phyloP scores from a whole-genome alignment of 2,888 invertebrate species.

The Plebejus melissa region DNA sequence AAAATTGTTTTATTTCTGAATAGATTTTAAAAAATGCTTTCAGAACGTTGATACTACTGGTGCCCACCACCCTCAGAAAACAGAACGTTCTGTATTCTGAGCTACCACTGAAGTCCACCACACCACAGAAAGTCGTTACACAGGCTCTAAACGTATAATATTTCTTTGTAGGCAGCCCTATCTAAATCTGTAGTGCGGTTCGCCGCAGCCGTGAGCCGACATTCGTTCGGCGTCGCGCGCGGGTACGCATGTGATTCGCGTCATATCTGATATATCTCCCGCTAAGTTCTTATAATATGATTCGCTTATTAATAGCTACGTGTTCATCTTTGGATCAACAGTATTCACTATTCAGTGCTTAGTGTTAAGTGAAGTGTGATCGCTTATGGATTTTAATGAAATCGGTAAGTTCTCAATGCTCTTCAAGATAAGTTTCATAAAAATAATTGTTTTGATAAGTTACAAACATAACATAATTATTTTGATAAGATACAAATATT shows the following conservation, averaged over 20 bases:
- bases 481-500: background rate
- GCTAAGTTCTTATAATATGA: conserved; percentile 31
- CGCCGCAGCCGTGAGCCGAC: background rate
- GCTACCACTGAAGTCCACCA: too few relatives aligned
- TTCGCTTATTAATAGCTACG: conserved; percentile 24
- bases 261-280: conserved; percentile 31
- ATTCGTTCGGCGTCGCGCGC: background rate
- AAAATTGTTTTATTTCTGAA: too few relatives aligned
- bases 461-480: too few relatives aligned
- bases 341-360: conserved; percentile 27
- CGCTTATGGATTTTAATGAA: conserved; percentile 29
- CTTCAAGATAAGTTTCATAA: too few relatives aligned
- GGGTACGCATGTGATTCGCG: conserved; percentile 32
- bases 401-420: conserved; percentile 25
- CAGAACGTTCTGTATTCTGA: too few relatives aligned
- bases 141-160: background rate
- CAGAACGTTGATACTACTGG: too few relatives aligned
- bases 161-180: background rate
- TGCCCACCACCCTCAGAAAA: too few relatives aligned
- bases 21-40: too few relatives aligned
- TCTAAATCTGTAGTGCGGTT: conserved; percentile 12
- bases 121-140: too few relatives aligned
- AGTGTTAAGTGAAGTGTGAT: conserved; percentile 29
- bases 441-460: too few relatives aligned
- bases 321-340: background rate